A percentile compares a stretch with the other conserved stretches of the same genome.
These are phyloP conservation scores for Kryphioiulus occultus DNA, from an alignment of 2,888 invertebrate species.

Conservation along the genomic window DNA sequence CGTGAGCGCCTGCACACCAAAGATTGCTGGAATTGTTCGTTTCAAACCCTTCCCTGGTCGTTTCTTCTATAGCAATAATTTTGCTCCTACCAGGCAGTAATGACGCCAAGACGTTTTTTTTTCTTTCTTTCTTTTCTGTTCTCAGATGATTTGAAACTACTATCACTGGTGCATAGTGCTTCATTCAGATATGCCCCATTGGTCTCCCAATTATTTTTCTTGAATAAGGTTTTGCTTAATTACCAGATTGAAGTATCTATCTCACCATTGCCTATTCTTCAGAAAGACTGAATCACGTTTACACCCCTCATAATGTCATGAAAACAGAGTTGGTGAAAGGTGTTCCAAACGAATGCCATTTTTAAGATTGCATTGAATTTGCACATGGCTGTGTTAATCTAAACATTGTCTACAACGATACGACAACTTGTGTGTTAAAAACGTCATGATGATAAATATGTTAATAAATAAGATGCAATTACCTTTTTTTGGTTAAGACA, in stretches of 20 bases:
- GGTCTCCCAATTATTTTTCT: not conserved
- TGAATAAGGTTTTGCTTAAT: constrained; percentile 20
- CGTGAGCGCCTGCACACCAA: not conserved
- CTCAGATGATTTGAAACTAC: not conserved
- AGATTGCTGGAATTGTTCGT: not conserved
- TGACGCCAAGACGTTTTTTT: not conserved
- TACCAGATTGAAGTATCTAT: constrained; percentile 16
- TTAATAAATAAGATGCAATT: constrained; percentile 45
- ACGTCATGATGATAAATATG: constrained; percentile 43
- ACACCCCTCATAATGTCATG: not conserved
- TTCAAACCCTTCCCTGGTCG: not conserved
- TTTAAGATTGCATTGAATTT: constrained; percentile 45
- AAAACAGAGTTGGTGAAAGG: not conserved
- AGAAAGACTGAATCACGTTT: not conserved
- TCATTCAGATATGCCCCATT: constrained; percentile 11
- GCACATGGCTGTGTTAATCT: constrained; percentile 49
- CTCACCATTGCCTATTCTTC: not conserved
- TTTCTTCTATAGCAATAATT: constrained; percentile 29
- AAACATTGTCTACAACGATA: constrained; percentile 35
- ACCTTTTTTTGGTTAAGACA: not conserved
- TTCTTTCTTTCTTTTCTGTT: not conserved
- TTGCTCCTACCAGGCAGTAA: not conserved
- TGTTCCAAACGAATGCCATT: constrained; percentile 13
- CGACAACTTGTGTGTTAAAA: constrained; percentile 44
- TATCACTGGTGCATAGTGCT: constrained; percentile 31